Base-by-base conservation (phyloP, 2,888 invertebrate genomes). In the Tupiocoris notatus region DNA sequence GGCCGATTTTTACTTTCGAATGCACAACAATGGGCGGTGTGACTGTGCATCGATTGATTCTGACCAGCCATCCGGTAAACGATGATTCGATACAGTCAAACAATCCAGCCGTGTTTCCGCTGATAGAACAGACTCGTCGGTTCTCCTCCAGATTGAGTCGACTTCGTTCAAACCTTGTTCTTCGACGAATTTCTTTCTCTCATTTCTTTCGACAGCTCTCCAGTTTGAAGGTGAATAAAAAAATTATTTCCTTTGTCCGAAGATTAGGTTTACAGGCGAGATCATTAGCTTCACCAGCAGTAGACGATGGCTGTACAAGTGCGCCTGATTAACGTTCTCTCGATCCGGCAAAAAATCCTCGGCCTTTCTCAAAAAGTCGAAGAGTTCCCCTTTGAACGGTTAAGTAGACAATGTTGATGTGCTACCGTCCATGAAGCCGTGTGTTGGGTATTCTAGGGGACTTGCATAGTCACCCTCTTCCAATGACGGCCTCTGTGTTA, bases 61-160 rank as follows among this genome's bases (percentile, higher is more conserved):
- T 67, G 67, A 39, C 57, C 67, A 67, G 54, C 54, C 67, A 54
- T 1, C 67, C 67, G 57, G 54, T 56, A 56, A 67, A 67, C 67
- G 67, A 67, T 56, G 57, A 67, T 67, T 67, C 67, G 67, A 67
- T 56, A 67, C 67, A 67, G 67, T 20, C 22, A 22, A 57, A n/a
- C 22, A 18, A 22, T 67, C n/a, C 56, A 21, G 6, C 67, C 67
- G 67, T 67, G 56, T 18, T 67, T 67, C 67, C 67, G 67, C 67
- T 56, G 67, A 67, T 67, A 39, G 39, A 39, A 39, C 39, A 39
- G 39, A 7, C 39, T 39, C 39, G 6, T 39, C 39, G 6, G 39
- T 7, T 12, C 39, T 7, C 39, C 12, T 39, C 12, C 12, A 3
- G 39, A 39, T 39, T 39, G 6, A 12, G 39, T 39, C 39, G n/a